These are phyloP conservation scores for Pseudorectes ferrugineus DNA, from an alignment of 2,113 vertebrate genomes.

Conservation along the genomic window DNA sequence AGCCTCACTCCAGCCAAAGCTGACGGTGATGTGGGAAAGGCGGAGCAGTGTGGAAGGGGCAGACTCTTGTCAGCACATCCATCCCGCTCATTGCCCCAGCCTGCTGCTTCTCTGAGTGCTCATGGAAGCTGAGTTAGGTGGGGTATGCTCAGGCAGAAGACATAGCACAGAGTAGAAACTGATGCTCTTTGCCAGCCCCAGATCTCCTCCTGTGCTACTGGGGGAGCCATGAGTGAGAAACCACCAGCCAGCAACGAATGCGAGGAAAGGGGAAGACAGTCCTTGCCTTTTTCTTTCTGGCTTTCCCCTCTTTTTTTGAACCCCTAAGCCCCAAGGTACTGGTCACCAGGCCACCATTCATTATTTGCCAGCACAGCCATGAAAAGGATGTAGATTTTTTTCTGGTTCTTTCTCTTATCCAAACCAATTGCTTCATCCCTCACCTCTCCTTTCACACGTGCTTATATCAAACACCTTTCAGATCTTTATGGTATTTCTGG, in stretches of 20 bases:
- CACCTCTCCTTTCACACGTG: neutral
- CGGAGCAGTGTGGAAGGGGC: neutral
- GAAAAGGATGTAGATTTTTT: neutral
- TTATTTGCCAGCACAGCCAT: neutral
- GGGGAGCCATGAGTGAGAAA: neutral
- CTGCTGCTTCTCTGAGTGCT: neutral
- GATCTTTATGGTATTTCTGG: neutral
- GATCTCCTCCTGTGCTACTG: neutral
- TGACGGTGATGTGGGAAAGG: neutral
- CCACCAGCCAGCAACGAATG: neutral
- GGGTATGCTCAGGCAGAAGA: neutral
- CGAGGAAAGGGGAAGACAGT: neutral
- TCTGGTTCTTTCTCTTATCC: neutral
- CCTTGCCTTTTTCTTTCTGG: neutral
- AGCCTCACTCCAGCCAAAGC: neutral
- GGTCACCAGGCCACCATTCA: neutral
- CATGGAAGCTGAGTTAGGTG: fast-evolving
- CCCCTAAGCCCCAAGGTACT: neutral
- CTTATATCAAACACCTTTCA: neutral
- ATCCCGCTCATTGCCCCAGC: neutral
- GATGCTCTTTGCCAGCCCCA: neutral
- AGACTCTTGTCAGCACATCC: neutral
- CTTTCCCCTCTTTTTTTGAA: neutral
- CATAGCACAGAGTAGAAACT: neutral
- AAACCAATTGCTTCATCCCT: neutral